Conservation (phyloP, 2,797 vertebrate species). For the Gymnocypris eckloni region DNA sequence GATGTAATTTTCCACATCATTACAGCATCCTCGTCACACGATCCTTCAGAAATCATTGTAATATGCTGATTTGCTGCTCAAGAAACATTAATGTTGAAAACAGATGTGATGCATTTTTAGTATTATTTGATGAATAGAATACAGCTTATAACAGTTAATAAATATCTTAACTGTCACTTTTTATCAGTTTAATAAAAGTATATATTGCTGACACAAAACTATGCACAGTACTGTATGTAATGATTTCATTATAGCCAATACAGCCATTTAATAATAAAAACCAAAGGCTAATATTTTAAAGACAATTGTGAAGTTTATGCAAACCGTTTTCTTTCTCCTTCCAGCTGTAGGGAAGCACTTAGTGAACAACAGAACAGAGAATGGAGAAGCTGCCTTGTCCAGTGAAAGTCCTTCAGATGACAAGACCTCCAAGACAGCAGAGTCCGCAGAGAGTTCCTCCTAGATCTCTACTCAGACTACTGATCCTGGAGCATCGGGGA, state of each 20-base stretch:
- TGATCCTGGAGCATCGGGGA: neutral
- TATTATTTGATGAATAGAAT: neutral
- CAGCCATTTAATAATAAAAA: neutral
- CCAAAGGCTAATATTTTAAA: neutral
- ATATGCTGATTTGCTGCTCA: too few species aligned
- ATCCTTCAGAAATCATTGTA: too few species aligned
- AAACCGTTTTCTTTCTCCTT: conserved; percentile 52
- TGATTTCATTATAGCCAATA: neutral
- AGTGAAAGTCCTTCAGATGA: conserved; percentile 84
- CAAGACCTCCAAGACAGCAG: conserved; percentile 79
- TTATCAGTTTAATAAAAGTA: neutral
- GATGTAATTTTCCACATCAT: too few species aligned
- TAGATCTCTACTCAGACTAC: conserved; percentile 61
- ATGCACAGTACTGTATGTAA: neutral
- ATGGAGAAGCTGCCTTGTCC: conserved; percentile 82
- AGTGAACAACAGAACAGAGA: conserved; percentile 84
- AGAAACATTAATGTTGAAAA: too few species aligned
- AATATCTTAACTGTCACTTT: neutral
- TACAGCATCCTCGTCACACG: too few species aligned
- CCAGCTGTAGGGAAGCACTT: conserved; percentile 90
- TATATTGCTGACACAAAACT: neutral
- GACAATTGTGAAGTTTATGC: too few species aligned
- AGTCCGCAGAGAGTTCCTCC: conserved; percentile 81
- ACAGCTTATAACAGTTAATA: neutral
- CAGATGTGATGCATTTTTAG: too few species aligned